Evolutionary conservation across 2,888 invertebrate species (phyloP), one percentile per base, ranked within the genome.

Genomic region (Scrobipalpa atriplicella): DNA sequence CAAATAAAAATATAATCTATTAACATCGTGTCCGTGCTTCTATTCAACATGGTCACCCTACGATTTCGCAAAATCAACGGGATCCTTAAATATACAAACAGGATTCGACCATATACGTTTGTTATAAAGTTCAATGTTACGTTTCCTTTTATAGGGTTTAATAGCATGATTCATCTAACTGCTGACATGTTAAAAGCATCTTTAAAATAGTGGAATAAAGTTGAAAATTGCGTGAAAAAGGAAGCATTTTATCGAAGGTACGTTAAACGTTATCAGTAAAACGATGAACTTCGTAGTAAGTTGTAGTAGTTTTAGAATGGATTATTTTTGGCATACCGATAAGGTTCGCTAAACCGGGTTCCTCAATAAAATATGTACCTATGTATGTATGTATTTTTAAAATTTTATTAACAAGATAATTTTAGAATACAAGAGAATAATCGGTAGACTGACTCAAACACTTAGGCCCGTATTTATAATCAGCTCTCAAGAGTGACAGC

Each of bases 21-120:
- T 52, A 5, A n/a, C 9, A 2, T 19, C 21, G 3, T 52, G 52
- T 56, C 54, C 54, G 29, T 21, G 0, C 5, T 21, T 5, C 9
- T 13, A 13, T 52, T 58, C 36, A 64, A 68, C 72, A 76, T 83
- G 82, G 83, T 80, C 75, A 82, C 83, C 73, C 68, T 78, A 78
- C 69, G 61, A 74, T 73, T 72, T 73, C 68, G 75, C 72, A 70
- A 72, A n/a, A 68, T 70, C 69, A 64, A 67, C 47, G n/a, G 38
- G 16, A n/a, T 16, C 19, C 21, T 13, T 13, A 29, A 56, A 19
- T 21, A 56, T 56, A 21, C 54, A 56, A 21, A 56, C 21, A 21
- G 21, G 21, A 19, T 56, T 56, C 21, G 29, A 56, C 54, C 29
- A 21, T 1, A 54, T 19, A 54, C 54, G 18, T 8, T 54, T 19